Evolutionary conservation across 2,797 vertebrate species (phyloP).

Genomic region (Orientallactaga sibirica): DNA sequence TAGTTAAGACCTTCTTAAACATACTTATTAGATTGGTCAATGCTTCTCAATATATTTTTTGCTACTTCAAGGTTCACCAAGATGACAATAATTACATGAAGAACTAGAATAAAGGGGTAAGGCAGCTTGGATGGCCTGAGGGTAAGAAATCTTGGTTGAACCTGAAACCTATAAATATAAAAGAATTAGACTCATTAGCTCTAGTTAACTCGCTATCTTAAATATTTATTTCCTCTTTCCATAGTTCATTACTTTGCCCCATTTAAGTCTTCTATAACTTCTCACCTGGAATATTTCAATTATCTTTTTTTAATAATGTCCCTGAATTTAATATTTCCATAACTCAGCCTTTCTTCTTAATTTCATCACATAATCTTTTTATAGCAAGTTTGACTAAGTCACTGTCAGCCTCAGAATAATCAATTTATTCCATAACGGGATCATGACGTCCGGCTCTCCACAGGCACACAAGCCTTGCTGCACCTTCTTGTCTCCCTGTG

Average conservation of each 20-base stretch:
- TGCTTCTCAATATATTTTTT: not conserved
- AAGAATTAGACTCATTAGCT: conserved; percentile 49
- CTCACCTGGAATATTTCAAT: conserved; percentile 73
- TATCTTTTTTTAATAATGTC: conserved; percentile 70
- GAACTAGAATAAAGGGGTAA: not conserved
- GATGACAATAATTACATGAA: not conserved
- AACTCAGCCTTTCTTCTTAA: conserved; percentile 57
- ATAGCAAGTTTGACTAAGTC: conserved; percentile 55
- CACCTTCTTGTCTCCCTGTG: not conserved
- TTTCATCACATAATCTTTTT: conserved; percentile 48
- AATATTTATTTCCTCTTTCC: conserved; percentile 76
- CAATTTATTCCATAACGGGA: not conserved
- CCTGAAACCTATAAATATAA: not conserved
- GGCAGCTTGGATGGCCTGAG: not conserved
- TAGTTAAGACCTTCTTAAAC: not conserved
- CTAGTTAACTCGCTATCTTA: conserved; percentile 46
- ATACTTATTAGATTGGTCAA: not conserved
- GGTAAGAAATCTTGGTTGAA: not conserved
- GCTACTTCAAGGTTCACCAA: not conserved
- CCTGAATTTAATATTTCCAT: conserved; percentile 67
- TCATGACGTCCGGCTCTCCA: not conserved
- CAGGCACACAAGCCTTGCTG: not conserved
- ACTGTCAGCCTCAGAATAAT: conserved; percentile 26
- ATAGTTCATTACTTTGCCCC: conserved; percentile 48
- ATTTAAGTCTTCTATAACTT: conserved; percentile 70